A percentile compares a stretch with the other conserved stretches of the same genome.
Evolutionary conservation across 2,797 vertebrate species (phyloP).

Genomic region (Jordanella pulchra): DNA sequence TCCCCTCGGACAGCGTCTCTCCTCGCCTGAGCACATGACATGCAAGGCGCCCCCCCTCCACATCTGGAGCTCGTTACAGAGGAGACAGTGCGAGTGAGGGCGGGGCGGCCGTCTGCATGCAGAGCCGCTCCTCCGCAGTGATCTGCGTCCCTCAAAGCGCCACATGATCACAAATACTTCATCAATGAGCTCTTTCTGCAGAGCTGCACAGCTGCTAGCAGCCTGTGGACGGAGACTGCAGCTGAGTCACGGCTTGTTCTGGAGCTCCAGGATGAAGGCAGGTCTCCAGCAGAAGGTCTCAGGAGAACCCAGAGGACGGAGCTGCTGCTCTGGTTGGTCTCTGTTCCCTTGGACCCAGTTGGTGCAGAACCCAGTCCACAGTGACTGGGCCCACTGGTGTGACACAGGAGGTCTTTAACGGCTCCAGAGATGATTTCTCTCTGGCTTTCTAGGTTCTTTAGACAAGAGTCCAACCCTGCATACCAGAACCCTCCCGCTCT

Average conservation of each 20-base stretch:
- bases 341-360: too few species aligned
- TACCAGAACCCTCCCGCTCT: neutral
- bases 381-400: too few species aligned
- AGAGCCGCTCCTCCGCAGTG: slow-evolving; percentile 59
- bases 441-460: neutral
- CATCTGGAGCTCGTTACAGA: slow-evolving; percentile 85
- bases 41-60: slow-evolving; percentile 67
- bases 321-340: too few species aligned
- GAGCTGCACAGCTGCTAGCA: slow-evolving; percentile 76
- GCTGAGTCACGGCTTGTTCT: slow-evolving; percentile 68
- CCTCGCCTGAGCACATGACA: slow-evolving; percentile 76
- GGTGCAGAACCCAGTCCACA: too few species aligned
- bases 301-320: too few species aligned
- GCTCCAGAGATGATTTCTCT: neutral
- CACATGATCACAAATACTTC: slow-evolving; percentile 72
- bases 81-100: slow-evolving; percentile 80
- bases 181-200: slow-evolving; percentile 71
- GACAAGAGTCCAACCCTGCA: neutral
- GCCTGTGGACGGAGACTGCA: slow-evolving; percentile 73
- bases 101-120: slow-evolving; percentile 73
- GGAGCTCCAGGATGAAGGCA: neutral
- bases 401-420: neutral
- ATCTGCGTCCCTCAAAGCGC: slow-evolving; percentile 57
- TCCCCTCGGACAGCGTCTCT: slow-evolving; percentile 80
- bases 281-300: neutral